Conservation (phyloP, 2,113 vertebrate genomes). For the Neodontobutis hainanensis region DNA sequence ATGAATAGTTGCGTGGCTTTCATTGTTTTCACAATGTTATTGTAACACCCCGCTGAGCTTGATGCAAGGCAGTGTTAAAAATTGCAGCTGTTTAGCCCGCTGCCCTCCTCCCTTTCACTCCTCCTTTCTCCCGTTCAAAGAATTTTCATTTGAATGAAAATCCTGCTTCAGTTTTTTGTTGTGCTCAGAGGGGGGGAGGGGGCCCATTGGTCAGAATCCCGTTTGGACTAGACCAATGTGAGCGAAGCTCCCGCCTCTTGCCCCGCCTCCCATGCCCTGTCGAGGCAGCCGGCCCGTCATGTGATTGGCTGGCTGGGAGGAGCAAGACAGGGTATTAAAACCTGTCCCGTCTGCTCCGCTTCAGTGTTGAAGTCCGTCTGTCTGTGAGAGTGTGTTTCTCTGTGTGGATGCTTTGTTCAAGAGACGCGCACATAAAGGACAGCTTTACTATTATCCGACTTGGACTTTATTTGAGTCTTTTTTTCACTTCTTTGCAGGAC, state of each 20-base stretch:
- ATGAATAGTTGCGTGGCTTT: conserved; percentile 38
- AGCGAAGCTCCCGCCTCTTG: conserved; percentile 32
- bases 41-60: conserved; percentile 55
- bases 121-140: conserved; percentile 73
- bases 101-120: neutral
- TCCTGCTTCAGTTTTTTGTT: conserved; percentile 77
- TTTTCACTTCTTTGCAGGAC: conserved; percentile 41
- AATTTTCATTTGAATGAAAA: conserved; percentile 83
- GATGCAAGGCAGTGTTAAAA: conserved; percentile 71
- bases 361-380: conserved; percentile 63
- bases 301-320: conserved; percentile 74
- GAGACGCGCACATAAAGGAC: conserved; percentile 11
- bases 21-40: conserved; percentile 33
- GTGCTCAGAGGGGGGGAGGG: conserved; percentile 64
- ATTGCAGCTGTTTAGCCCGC: conserved; percentile 74
- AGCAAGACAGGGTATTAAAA: conserved; percentile 74
- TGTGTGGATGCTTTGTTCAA: conserved; percentile 45
- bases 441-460: conserved; percentile 25
- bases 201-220: conserved; percentile 66
- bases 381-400: conserved; percentile 36
- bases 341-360: conserved; percentile 69
- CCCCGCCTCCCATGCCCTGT: conserved; percentile 45
- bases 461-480: conserved; percentile 24
- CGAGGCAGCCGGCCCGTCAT: conserved; percentile 31
- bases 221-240: conserved; percentile 63